These are phyloP conservation scores for Pogonomyrmex californicus DNA, from an alignment of 1,140 invertebrate genomes.

Conservation along the genomic window DNA sequence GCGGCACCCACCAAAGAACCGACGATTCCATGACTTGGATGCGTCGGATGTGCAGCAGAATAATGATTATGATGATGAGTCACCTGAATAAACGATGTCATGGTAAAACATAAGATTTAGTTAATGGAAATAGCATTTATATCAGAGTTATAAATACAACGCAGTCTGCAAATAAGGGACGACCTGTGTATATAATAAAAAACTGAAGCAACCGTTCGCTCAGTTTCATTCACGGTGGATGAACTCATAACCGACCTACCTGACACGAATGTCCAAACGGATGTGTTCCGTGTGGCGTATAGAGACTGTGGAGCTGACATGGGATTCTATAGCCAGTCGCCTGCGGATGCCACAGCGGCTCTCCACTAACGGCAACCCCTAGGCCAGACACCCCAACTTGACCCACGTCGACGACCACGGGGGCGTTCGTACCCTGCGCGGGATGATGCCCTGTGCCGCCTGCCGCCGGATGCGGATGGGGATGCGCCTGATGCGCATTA, in stretches of 20 bases:
- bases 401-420: slow-evolving; percentile 83
- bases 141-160: background rate
- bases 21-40: slow-evolving; percentile 82
- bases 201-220: background rate
- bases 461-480: slow-evolving; percentile 81
- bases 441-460: slow-evolving; percentile 82
- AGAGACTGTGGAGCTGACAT: slow-evolving; percentile 83
- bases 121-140: background rate
- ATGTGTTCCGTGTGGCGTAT: slow-evolving; percentile 81
- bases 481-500: slow-evolving; percentile 82
- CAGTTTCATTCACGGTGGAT: background rate
- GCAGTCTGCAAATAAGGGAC: background rate
- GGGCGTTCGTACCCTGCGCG: slow-evolving; percentile 82
- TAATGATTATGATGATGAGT: slow-evolving; percentile 84
- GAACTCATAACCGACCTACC: slow-evolving; percentile 68
- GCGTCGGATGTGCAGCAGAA: slow-evolving; percentile 79
- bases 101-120: background rate
- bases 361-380: slow-evolving; percentile 82
- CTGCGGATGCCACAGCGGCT: slow-evolving; percentile 84
- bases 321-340: slow-evolving; percentile 83
- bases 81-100: slow-evolving; percentile 72
- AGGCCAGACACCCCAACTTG: slow-evolving; percentile 84
- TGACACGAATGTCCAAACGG: slow-evolving; percentile 85
- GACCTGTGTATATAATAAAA: background rate
- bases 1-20: slow-evolving; percentile 80